Conservation (phyloP, 2,113 vertebrate species). For the Cyprinodon variegatus region DNA sequence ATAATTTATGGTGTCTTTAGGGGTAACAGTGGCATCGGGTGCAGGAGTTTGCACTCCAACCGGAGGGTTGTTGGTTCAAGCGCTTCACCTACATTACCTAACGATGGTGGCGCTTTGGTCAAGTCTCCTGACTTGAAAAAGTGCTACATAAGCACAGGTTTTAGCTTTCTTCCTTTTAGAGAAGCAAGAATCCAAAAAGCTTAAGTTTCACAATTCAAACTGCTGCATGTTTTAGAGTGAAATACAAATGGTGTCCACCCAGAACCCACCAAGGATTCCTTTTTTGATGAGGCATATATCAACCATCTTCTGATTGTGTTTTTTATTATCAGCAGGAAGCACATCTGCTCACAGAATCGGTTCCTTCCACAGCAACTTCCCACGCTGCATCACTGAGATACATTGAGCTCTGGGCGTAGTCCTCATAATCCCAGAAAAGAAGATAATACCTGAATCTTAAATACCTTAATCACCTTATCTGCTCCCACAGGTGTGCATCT, state of each 20-base stretch:
- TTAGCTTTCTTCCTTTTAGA: too few species aligned
- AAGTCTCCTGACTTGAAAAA: too few species aligned
- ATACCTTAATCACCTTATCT: constrained; percentile 29
- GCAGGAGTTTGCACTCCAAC: too few species aligned
- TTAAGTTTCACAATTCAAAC: too few species aligned
- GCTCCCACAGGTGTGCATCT: background rate
- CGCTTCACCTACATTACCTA: too few species aligned
- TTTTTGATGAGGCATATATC: too few species aligned
- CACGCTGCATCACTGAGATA: background rate
- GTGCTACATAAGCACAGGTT: too few species aligned
- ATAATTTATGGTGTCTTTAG: too few species aligned
- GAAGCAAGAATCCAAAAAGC: background rate
- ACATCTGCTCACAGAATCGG: background rate
- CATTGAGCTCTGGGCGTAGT: background rate
- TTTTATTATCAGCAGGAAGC: background rate
- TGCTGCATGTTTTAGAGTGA: too few species aligned
- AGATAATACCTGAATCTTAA: background rate
- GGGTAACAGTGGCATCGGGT: too few species aligned
- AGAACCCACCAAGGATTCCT: background rate
- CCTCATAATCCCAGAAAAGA: background rate
- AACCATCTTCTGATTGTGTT: background rate
- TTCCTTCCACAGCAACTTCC: background rate
- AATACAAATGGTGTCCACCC: background rate
- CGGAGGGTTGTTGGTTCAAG: too few species aligned
- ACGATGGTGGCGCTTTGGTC: too few species aligned